phyloP scores from a whole-genome alignment of 1,140 invertebrate genomes.

The Drosophila tani region DNA sequence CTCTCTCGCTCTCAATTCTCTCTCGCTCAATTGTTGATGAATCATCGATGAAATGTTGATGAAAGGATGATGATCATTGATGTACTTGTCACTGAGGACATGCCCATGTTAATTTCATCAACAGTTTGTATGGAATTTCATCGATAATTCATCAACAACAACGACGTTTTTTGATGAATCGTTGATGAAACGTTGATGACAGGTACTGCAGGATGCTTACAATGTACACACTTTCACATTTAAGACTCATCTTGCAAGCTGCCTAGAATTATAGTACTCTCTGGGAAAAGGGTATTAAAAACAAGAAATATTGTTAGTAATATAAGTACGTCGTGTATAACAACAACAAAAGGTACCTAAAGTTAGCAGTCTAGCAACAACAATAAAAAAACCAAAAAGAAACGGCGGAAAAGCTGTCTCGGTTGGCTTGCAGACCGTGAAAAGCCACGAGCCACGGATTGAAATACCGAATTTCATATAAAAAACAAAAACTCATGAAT shows the following conservation, averaged over 20 bases:
- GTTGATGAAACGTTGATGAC: too few species aligned
- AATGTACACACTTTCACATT: too few species aligned
- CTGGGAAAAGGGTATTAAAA: slow-evolving; percentile 11
- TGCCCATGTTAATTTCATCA: too few species aligned
- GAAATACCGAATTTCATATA: slow-evolving; percentile 82
- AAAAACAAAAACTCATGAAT: slow-evolving; percentile 73
- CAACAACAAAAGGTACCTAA: slow-evolving; percentile 54
- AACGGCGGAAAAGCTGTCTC: slow-evolving; percentile 78
- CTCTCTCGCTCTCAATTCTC: too few species aligned
- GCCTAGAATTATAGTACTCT: neutral
- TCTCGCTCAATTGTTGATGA: too few species aligned
- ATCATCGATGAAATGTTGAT: too few species aligned
- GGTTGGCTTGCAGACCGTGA: slow-evolving; percentile 82
- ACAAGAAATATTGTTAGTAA: slow-evolving; percentile 13
- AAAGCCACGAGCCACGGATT: slow-evolving; percentile 84
- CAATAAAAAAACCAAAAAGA: slow-evolving; percentile 65
- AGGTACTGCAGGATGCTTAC: too few species aligned
- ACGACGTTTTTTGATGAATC: too few species aligned
- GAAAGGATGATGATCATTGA: too few species aligned
- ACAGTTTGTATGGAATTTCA: too few species aligned
- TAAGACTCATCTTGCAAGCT: neutral
- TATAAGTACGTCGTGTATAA: slow-evolving; percentile 28
- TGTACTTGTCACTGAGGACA: too few species aligned
- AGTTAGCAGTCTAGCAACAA: slow-evolving; percentile 36
- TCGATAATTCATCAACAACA: too few species aligned